phyloP scores from a whole-genome alignment of 2,888 invertebrate genomes.

The Chrysomela aeneicollis region DNA sequence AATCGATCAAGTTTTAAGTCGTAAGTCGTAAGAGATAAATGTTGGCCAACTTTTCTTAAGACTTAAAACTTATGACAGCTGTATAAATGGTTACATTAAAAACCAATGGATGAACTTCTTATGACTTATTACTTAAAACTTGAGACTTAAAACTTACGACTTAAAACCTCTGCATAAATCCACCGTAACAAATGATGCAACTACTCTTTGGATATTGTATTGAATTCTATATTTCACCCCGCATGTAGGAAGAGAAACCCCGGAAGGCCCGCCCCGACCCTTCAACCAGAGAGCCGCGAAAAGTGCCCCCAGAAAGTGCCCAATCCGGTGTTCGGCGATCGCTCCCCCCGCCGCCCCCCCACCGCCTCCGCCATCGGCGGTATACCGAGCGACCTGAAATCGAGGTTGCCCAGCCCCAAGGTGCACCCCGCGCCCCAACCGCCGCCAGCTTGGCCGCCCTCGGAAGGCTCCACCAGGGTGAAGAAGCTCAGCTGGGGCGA shows the following conservation, averaged over 20 bases:
- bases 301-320: conserved; percentile 50
- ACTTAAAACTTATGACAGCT: too few species aligned
- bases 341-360: conserved; percentile 60
- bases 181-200: too few species aligned
- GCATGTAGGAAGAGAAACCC: conserved; percentile 48
- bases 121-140: too few species aligned
- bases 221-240: too few species aligned
- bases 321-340: conserved; percentile 58
- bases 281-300: conserved; percentile 46
- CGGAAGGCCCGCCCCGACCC: conserved; percentile 52
- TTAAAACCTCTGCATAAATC: too few species aligned
- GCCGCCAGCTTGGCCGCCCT: conserved; percentile 69
- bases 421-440: conserved; percentile 62
- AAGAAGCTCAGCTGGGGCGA: conserved; percentile 85
- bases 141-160: too few species aligned
- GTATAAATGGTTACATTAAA: too few species aligned
- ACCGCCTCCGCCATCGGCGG: conserved; percentile 58
- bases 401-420: conserved; percentile 60
- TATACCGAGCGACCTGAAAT: conserved; percentile 59
- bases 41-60: too few species aligned
- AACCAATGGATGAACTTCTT: too few species aligned
- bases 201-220: too few species aligned
- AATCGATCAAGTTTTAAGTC: too few species aligned
- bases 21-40: too few species aligned
- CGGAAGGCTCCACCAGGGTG: conserved; percentile 74